Evolutionary conservation across 2,113 vertebrate species (phyloP).

Genomic region (Zosterops pallidus): DNA sequence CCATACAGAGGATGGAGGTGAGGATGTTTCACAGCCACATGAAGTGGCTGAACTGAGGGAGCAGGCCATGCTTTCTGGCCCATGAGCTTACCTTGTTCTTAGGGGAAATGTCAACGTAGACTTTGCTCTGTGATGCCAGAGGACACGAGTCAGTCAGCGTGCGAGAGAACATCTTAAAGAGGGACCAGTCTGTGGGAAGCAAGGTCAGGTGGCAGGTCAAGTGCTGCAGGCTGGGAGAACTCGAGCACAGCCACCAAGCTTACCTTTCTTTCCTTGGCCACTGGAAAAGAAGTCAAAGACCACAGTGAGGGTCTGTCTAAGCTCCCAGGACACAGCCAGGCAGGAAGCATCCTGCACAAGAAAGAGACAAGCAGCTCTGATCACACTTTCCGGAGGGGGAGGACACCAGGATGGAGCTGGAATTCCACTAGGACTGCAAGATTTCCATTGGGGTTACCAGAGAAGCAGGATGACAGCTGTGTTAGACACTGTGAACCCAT

Average conservation of each 20-base stretch:
- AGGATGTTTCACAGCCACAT: background rate
- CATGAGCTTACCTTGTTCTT: constrained; percentile 79
- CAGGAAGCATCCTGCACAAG: constrained; percentile 80
- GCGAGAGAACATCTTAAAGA: constrained; percentile 97
- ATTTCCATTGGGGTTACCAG: background rate
- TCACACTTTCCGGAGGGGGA: background rate
- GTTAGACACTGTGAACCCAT: background rate
- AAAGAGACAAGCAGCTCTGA: background rate
- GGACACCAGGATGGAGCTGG: background rate
- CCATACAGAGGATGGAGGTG: background rate
- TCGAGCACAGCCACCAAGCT: rapidly evolving
- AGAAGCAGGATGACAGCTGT: background rate
- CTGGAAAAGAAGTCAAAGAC: constrained; percentile 91
- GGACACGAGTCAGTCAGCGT: constrained; percentile 93
- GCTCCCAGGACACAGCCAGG: constrained; percentile 87
- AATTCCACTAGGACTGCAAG: background rate
- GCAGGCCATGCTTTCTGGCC: background rate
- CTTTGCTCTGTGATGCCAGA: constrained; percentile 89
- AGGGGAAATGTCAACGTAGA: constrained; percentile 90
- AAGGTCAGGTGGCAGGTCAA: background rate
- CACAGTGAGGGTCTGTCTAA: constrained; percentile 91
- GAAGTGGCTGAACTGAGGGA: background rate
- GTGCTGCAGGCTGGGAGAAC: background rate
- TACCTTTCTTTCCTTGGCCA: constrained; percentile 88
- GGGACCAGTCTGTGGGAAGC: constrained; percentile 88